Evolutionary conservation across 2,797 vertebrate species (phyloP), one percentile per base, ranked within the genome.

Genomic region (Acipenser oxyrinchus): DNA sequence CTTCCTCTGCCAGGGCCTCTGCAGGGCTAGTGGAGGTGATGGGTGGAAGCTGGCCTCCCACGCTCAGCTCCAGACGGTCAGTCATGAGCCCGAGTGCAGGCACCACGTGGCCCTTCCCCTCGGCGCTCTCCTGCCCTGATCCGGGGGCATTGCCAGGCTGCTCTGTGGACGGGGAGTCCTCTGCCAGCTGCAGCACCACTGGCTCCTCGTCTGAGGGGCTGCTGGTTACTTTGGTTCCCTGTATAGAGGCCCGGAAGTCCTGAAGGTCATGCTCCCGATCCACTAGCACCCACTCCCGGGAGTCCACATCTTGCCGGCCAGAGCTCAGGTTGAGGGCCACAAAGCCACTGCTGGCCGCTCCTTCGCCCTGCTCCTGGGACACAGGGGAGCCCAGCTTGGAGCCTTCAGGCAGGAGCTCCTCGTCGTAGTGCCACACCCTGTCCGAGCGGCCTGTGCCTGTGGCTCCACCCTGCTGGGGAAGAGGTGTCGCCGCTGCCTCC

Each of bases 231-330:
- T 92, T 98, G 75, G 87, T 88, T 60, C 86, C 90, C 76, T 85
- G 83, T 60, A 76, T 4, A 37, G 23, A 86, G 78, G 84, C 84
- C 74, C 84, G 86, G 77, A 90, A 90, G 78, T 91, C 90, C 66
- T 85, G 84, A 70, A 90, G 85, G 70, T 93, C 92, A 61, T 79
- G 82, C 61, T 93, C 93, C 64, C 92, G 91, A 78, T 98, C 96
- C 79, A 99, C 92, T 81, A 98, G 91, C 64, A 98, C 95, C 96
- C 96, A 99, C 74, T 98, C 96, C 72, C 88, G 93, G 60, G 93
- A 95, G 86, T 98, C 96, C 73, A 92, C 74, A 12, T 99, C 95
- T 74, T 95, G 95, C 76, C 86, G 92, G 78, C 89, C 94, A 71
- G 95, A 96, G 84, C 88, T 97, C 79, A 98, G 79, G 78, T 98